Conservation (phyloP, 2,113 vertebrate genomes). For the Paraplagusia blochii region DNA sequence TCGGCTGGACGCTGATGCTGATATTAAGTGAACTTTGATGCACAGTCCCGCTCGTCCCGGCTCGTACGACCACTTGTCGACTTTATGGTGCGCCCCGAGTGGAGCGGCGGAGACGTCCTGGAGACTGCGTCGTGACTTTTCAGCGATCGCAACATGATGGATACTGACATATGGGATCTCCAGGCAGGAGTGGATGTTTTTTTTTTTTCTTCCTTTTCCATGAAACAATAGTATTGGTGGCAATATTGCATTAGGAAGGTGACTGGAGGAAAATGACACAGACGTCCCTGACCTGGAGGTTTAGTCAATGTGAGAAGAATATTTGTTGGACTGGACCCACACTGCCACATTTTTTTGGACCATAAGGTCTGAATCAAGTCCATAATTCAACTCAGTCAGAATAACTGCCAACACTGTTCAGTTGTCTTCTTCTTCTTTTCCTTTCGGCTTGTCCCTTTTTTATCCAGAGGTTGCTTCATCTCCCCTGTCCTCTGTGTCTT, state of each 20-base stretch:
- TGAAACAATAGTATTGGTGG: background rate
- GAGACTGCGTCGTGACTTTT: background rate
- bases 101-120: slow-evolving; percentile 8
- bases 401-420: too few species aligned
- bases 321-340: too few species aligned
- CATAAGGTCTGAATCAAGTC: too few species aligned
- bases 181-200: background rate
- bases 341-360: too few species aligned
- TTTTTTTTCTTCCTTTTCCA: slow-evolving; percentile 5
- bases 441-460: too few species aligned
- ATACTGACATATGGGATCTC: background rate
- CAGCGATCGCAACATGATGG: background rate
- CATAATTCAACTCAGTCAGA: too few species aligned
- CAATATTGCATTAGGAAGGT: background rate
- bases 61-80: slow-evolving; percentile 27
- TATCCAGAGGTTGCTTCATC: too few species aligned
- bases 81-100: slow-evolving; percentile 17
- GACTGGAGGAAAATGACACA: background rate
- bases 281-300: too few species aligned
- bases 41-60: slow-evolving; percentile 34
- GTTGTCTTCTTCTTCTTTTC: too few species aligned
- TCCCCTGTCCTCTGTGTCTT: too few species aligned
- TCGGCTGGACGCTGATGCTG: slow-evolving; percentile 56
- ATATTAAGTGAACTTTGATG: slow-evolving; percentile 61
- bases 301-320: too few species aligned